phyloP scores from a whole-genome alignment of 2,888 invertebrate genomes.

The Crepidodera aurea region DNA sequence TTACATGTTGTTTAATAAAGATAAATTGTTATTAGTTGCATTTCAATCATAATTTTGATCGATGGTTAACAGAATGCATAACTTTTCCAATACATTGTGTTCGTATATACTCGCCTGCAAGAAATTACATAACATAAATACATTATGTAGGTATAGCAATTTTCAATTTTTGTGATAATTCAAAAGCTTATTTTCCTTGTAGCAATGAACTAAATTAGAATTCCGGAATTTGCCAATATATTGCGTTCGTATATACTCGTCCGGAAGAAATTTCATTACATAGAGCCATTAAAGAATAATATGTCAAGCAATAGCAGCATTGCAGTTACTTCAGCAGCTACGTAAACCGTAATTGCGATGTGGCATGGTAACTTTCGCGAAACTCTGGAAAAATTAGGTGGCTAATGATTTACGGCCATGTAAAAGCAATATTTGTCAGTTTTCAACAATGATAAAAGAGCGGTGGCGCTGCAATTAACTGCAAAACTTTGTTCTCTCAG shows the following conservation, averaged over 20 bases:
- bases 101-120: too few relatives aligned
- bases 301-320: slow-evolving; percentile 27
- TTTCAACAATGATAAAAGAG: slow-evolving; percentile 33
- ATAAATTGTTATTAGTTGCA: too few relatives aligned
- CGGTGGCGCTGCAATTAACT: slow-evolving; percentile 21
- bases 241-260: not conserved
- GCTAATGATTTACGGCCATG: slow-evolving; percentile 34
- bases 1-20: too few relatives aligned
- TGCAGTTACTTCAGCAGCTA: slow-evolving; percentile 17
- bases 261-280: slow-evolving; percentile 19
- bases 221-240: not conserved
- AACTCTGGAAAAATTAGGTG: slow-evolving; percentile 28
- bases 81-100: too few relatives aligned
- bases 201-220: not conserved
- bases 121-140: too few relatives aligned
- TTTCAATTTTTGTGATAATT: too few relatives aligned
- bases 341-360: slow-evolving; percentile 19
- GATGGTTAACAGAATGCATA: too few relatives aligned
- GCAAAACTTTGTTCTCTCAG: slow-evolving; percentile 13
- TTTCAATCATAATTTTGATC: too few relatives aligned
- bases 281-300: slow-evolving; percentile 27
- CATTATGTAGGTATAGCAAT: too few relatives aligned
- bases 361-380: slow-evolving; percentile 31
- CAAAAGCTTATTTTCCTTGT: not conserved
- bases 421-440: slow-evolving; percentile 36